These are phyloP conservation scores for Lontra canadensis DNA, from an alignment of 2,113 vertebrate species.

Conservation along the genomic window DNA sequence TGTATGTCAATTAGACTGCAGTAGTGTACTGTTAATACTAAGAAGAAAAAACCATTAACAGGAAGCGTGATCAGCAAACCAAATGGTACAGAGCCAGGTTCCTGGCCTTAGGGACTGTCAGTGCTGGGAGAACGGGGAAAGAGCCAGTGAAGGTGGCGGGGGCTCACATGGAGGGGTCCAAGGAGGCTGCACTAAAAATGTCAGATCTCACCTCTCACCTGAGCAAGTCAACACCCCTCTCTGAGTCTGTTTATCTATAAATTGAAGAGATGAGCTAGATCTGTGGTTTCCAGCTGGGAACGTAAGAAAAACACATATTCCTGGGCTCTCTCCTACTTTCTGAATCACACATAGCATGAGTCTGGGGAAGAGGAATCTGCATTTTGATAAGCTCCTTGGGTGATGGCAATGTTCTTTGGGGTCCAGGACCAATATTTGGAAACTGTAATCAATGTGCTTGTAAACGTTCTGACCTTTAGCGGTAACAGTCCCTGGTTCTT, in stretches of 20 bases:
- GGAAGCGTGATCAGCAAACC: neutral
- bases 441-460: neutral
- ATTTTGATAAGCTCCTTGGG: neutral
- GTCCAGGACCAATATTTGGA: neutral
- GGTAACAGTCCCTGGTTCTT: neutral
- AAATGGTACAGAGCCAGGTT: neutral
- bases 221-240: neutral
- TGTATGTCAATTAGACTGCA: neutral
- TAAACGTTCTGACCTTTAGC: neutral
- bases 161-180: neutral
- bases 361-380: neutral
- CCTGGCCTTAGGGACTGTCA: neutral
- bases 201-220: neutral
- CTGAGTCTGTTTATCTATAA: neutral
- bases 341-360: neutral
- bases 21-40: neutral
- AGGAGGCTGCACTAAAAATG: neutral
- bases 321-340: neutral
- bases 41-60: neutral
- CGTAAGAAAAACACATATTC: neutral
- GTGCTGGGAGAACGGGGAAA: neutral
- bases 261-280: neutral
- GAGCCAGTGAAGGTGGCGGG: accelerated
- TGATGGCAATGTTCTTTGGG: neutral
- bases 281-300: neutral